Evolutionary conservation across 1,140 invertebrate species (phyloP).

Genomic region (Drosophila pruinosa): DNA sequence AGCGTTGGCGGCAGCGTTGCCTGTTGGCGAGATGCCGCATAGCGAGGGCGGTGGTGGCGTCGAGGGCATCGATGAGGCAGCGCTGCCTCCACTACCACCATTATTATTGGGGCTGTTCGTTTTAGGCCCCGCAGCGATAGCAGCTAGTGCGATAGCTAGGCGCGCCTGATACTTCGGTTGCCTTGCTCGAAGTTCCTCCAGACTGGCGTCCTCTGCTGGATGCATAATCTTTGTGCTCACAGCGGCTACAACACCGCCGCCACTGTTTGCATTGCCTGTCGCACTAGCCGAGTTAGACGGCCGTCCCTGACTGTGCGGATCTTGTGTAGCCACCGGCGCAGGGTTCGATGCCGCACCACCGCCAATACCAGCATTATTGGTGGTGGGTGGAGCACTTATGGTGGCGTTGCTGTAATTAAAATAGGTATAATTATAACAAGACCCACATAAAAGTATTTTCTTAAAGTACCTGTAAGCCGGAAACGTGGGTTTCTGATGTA

Average conservation of each 20-base stretch:
- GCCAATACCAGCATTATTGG: constrained; percentile 77
- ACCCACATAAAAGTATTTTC: background rate
- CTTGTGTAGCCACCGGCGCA: constrained; percentile 66
- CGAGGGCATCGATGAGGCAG: constrained; percentile 53
- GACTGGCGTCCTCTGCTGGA: constrained; percentile 95
- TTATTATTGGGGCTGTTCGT: constrained; percentile 70
- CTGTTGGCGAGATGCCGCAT: constrained; percentile 68
- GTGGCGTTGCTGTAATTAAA: constrained; percentile 85
- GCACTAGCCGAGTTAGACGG: constrained; percentile 46
- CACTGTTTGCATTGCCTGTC: constrained; percentile 20
- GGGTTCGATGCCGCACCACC: constrained; percentile 54
- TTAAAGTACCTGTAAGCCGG: constrained; percentile 88
- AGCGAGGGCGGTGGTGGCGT: constrained; percentile 65
- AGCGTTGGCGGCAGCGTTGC: constrained; percentile 61
- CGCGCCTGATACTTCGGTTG: constrained; percentile 87
- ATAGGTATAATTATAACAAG: background rate
- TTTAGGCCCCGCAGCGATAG: constrained; percentile 76
- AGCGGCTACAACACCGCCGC: constrained; percentile 64
- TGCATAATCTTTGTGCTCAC: constrained; percentile 96
- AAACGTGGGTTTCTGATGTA: constrained; percentile 89
- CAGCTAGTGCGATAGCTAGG: constrained; percentile 62
- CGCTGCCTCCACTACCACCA: constrained; percentile 26
- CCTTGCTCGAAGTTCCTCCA: constrained; percentile 93
- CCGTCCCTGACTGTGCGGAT: constrained; percentile 66
- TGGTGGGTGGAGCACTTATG: constrained; percentile 87